Evolutionary conservation across 2,888 invertebrate species (phyloP).

Genomic region (Andrena flavipes): DNA sequence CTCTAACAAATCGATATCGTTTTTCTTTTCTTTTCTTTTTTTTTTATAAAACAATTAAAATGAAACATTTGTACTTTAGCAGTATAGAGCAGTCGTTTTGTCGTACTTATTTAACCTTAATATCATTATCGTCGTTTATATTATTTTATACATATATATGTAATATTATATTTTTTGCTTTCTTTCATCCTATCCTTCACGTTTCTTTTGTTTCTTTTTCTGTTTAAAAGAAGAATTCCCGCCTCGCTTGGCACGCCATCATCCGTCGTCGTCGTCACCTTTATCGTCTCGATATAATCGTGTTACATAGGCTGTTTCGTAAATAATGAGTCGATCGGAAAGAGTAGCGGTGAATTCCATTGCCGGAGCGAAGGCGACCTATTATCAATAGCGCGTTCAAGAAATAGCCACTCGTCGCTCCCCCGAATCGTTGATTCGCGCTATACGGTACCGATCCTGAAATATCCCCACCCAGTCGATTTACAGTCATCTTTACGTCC

Average conservation of each 20-base stretch:
- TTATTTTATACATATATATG: slow-evolving; percentile 75
- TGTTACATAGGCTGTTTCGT: slow-evolving; percentile 41
- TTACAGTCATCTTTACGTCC: slow-evolving; percentile 1
- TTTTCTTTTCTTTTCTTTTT: slow-evolving; percentile 37
- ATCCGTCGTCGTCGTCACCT: slow-evolving; percentile 50
- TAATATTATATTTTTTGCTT: slow-evolving; percentile 60
- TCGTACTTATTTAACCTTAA: slow-evolving; percentile 80
- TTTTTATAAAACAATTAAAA: slow-evolving; percentile 83
- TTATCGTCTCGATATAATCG: slow-evolving; percentile 57
- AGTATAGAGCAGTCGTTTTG: slow-evolving; percentile 85
- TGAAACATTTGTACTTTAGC: slow-evolving; percentile 85
- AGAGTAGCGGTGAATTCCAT: slow-evolving; percentile 11
- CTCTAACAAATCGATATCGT: slow-evolving; percentile 73
- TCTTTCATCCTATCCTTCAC: slow-evolving; percentile 40
- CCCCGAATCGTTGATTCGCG: not conserved
- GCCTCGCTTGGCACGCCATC: slow-evolving; percentile 71
- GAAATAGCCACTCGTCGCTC: not conserved
- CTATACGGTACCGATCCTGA: no score
- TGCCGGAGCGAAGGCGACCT: not conserved
- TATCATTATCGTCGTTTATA: slow-evolving; percentile 76
- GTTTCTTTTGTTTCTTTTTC: slow-evolving; percentile 32
- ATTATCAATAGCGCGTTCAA: not conserved
- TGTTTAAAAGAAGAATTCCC: slow-evolving; percentile 72
- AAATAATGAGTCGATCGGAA: slow-evolving; percentile 53
- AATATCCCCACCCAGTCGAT: slow-evolving; percentile 20